These are phyloP conservation scores for Morelia viridis DNA, from an alignment of 2,797 vertebrate genomes.

Conservation along the genomic window DNA sequence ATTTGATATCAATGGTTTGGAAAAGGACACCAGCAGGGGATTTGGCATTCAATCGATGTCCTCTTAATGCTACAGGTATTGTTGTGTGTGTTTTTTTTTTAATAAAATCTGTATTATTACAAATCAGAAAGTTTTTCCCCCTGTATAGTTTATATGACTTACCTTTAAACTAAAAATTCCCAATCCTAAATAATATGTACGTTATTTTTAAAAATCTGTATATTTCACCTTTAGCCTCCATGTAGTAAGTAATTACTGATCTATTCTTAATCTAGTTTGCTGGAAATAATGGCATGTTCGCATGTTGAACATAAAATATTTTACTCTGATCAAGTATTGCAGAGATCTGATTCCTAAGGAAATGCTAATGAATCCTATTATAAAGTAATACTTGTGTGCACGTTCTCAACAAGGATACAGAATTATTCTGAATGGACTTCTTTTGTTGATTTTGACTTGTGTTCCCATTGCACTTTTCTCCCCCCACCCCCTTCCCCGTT, in stretches of 20 bases:
- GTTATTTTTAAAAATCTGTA: neutral
- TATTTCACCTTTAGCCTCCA: neutral
- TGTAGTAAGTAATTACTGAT: neutral
- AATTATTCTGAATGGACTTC: constrained; percentile 25
- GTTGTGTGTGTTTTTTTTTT: constrained; percentile 8
- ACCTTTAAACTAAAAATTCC: neutral
- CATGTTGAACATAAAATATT: constrained; percentile 29
- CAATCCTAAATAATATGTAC: neutral
- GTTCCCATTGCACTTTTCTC: constrained; percentile 42
- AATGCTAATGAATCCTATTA: constrained; percentile 13
- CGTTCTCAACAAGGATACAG: constrained; percentile 20
- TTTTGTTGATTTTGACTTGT: constrained; percentile 30
- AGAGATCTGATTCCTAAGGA: neutral
- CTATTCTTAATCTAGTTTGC: constrained; percentile 14
- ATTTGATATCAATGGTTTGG: constrained; percentile 97
- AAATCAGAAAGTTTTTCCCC: neutral
- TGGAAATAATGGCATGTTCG: constrained; percentile 40
- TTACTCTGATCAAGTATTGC: constrained; percentile 34
- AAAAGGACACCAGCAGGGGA: constrained; percentile 96
- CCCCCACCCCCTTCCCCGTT: neutral
- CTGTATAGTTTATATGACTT: constrained; percentile 5
- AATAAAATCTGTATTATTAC: neutral
- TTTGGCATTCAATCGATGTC: constrained; percentile 95
- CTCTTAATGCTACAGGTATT: constrained; percentile 94
- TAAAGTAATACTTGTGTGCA: constrained; percentile 33